phyloP scores from a whole-genome alignment of 2,888 invertebrate species.

The Aleiodes alternator region DNA sequence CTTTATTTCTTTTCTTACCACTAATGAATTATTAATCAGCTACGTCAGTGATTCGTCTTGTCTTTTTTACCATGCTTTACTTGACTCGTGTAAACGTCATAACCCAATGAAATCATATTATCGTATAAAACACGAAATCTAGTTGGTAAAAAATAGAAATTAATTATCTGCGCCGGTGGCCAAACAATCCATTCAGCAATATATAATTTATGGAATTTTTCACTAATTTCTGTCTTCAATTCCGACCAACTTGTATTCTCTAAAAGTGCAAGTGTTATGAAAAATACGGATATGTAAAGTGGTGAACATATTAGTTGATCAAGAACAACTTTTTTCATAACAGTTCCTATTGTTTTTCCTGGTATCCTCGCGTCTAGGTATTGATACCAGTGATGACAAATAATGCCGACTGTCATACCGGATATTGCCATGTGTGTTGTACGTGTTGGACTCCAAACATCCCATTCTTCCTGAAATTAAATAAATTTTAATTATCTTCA shows the following conservation, averaged over 20 bases:
- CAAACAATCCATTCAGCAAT: slow-evolving; percentile 93
- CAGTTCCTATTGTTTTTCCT: slow-evolving; percentile 81
- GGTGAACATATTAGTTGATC: slow-evolving; percentile 93
- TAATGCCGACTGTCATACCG: slow-evolving; percentile 85
- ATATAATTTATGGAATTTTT: slow-evolving; percentile 87
- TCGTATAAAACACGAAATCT: slow-evolving; percentile 91
- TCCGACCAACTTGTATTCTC: slow-evolving; percentile 81
- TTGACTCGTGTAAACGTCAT: slow-evolving; percentile 90
- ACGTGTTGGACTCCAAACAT: slow-evolving; percentile 79
- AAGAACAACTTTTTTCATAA: slow-evolving; percentile 86
- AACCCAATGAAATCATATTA: slow-evolving; percentile 89
- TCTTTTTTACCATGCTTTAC: slow-evolving; percentile 80
- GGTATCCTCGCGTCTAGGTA: slow-evolving; percentile 84
- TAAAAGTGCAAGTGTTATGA: slow-evolving; percentile 84
- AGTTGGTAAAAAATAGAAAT: slow-evolving; percentile 91
- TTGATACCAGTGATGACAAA: slow-evolving; percentile 92
- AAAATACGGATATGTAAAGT: slow-evolving; percentile 85
- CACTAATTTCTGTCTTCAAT: slow-evolving; percentile 81
- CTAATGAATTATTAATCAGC: slow-evolving; percentile 9
- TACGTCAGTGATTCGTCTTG: slow-evolving; percentile 48
- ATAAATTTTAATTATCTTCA: slow-evolving; percentile 20
- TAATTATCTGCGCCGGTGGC: slow-evolving; percentile 95
- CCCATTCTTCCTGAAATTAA: slow-evolving; percentile 74
- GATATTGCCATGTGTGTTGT: slow-evolving; percentile 87
- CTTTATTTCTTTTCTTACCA: neutral